Evolutionary conservation across 2,113 vertebrate species (phyloP).

Genomic region (Mirounga angustirostris): DNA sequence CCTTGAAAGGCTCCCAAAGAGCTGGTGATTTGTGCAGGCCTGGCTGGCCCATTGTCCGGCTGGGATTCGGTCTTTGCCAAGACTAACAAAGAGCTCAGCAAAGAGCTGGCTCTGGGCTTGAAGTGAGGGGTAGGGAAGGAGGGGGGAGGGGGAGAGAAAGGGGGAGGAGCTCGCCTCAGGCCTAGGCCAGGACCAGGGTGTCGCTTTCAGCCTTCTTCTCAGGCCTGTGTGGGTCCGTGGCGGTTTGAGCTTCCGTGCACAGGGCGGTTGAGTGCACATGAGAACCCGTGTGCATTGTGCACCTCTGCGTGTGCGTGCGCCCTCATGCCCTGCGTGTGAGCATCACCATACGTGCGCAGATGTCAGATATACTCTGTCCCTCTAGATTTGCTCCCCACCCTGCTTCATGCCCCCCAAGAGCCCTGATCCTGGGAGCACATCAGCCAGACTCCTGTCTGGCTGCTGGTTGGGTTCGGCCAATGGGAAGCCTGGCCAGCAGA

Average conservation of each 20-base stretch:
- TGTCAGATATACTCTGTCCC: background rate
- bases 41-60: slow-evolving; percentile 68
- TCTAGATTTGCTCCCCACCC: no score
- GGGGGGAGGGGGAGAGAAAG: no score
- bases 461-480: background rate
- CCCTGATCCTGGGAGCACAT: background rate
- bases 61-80: slow-evolving; percentile 76
- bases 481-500: background rate
- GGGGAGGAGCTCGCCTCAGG: background rate
- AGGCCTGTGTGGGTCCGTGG: background rate
- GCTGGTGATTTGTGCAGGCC: slow-evolving; percentile 66
- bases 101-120: slow-evolving; percentile 9
- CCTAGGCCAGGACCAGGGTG: background rate
- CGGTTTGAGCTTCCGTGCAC: background rate
- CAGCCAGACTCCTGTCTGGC: background rate
- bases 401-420: background rate
- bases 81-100: slow-evolving; percentile 78
- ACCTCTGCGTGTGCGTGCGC: no score
- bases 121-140: background rate
- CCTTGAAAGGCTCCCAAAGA: slow-evolving; percentile 93
- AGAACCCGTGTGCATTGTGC: rapidly evolving
- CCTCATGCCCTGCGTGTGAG: no score
- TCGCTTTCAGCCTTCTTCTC: background rate
- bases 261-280: rapidly evolving
- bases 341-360: rapidly evolving